Percentiles rank a stretch among this genome's conserved stretches.
Evolutionary conservation across 2,797 vertebrate species (phyloP).

Genomic region (Lateolabrax maculatus): DNA sequence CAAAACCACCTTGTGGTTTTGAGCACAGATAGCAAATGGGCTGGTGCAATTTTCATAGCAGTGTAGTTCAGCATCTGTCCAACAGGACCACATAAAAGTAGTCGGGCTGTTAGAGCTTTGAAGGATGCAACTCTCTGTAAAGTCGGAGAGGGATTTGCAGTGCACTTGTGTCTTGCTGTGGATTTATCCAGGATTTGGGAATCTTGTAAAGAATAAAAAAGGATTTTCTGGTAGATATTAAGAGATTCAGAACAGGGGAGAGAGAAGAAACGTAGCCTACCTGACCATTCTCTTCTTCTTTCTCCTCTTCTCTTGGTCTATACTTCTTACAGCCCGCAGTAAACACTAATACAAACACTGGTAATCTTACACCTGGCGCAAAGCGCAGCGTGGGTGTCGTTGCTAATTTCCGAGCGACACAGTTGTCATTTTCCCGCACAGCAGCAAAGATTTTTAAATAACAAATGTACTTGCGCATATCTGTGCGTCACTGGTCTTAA

Average conservation of each 20-base stretch:
- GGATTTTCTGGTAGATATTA: constrained; percentile 53
- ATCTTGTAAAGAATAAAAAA: constrained; percentile 59
- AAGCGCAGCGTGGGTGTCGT: too few species aligned
- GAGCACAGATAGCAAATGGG: not conserved
- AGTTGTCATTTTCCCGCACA: too few species aligned
- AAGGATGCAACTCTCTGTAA: constrained; percentile 46
- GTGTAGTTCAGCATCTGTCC: constrained; percentile 12
- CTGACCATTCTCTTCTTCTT: not conserved
- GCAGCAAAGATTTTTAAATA: too few species aligned
- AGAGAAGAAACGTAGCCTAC: constrained; percentile 9
- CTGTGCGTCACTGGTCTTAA: too few species aligned
- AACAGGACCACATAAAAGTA: constrained; percentile 25
- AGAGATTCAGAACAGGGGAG: constrained; percentile 27
- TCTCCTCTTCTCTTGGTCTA: not conserved
- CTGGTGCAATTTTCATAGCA: not conserved
- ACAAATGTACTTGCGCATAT: too few species aligned
- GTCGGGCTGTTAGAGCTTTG: constrained; percentile 13
- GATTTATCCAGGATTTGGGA: constrained; percentile 60
- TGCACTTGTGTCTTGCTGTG: constrained; percentile 18
- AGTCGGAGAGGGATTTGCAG: constrained; percentile 32
- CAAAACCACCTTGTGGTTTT: not conserved
- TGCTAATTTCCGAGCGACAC: too few species aligned
- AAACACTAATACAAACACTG: not conserved
- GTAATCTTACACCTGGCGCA: too few species aligned
- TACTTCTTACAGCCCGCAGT: constrained; percentile 5